These are phyloP conservation scores for Mobula hypostoma DNA, from an alignment of 2,113 vertebrate genomes.

Conservation along the genomic window DNA sequence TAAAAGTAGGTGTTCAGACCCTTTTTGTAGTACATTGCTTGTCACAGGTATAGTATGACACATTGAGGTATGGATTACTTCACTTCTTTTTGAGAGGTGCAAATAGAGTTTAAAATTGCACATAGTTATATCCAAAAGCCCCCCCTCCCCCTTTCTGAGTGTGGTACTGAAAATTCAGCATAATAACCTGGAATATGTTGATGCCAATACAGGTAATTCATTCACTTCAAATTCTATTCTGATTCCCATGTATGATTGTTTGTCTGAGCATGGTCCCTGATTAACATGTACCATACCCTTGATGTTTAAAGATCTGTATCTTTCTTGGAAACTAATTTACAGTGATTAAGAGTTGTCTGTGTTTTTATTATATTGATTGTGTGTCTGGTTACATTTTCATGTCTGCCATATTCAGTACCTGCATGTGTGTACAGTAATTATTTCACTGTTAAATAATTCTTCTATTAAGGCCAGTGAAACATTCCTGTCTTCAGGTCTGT, in stretches of 20 bases:
- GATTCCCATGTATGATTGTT: neutral
- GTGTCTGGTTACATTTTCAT: neutral
- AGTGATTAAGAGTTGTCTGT: neutral
- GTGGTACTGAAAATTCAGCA: neutral
- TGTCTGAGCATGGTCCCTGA: neutral
- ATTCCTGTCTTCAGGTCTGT: neutral
- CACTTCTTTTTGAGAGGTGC: too few species aligned
- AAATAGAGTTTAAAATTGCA: too few species aligned
- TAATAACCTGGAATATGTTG: neutral
- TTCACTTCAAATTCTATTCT: neutral
- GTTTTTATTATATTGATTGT: neutral
- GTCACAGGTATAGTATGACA: too few species aligned
- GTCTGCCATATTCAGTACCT: neutral
- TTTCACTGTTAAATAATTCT: neutral
- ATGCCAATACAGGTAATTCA: neutral
- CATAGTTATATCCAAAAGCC: too few species aligned
- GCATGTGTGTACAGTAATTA: neutral
- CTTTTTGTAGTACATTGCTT: too few species aligned
- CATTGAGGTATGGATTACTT: too few species aligned
- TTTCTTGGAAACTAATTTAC: neutral
- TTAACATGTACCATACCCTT: neutral
- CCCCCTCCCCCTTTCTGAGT: neutral
- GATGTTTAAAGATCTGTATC: neutral
- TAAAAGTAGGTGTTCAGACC: too few species aligned
- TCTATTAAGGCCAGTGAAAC: neutral